Base-by-base conservation (phyloP, 2,797 vertebrate species). In the Gouania willdenowi region DNA sequence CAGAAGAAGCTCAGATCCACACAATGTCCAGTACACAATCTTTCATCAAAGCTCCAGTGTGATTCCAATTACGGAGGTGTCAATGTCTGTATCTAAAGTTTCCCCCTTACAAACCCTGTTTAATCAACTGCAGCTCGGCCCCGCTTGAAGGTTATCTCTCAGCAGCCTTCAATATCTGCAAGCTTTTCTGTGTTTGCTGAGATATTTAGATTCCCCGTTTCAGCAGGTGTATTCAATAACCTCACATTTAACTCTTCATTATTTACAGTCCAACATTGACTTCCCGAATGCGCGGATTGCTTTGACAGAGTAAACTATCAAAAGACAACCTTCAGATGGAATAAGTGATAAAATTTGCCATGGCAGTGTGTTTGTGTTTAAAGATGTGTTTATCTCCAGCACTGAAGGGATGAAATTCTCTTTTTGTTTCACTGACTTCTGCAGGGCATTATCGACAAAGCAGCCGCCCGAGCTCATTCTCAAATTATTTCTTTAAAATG, bases 71-170 rank as follows among this genome's bases (percentile, higher is more conserved):
- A 66, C 32, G 41, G 44, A 24, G 42, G 45, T 8, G 15, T 7
- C 15, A 40, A 27, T 15, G 18, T 15, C 35, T 35, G 40, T 28
- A 47, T 41, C 41, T 35, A 58, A 31, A 70, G 56, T 26, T 57
- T 58, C 36, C 22, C 27, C 7, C 12, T n/a, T n/a, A 12, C 23
- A 33, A 37, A 46, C 30, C 15, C 11, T 8, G 26, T 26, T 66
- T 65, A 57, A 55, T 64, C 49, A 41, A 45, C 27, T 54, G 37
- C 29, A 45, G 16, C 53, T 55, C 38, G 10, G n/a, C 41, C 13
- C 16, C 16, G 13, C 49, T 66, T 64, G 82, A 80, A 85, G 80
- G 77, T 83, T 82, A 83, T 75, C 71, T 57, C 58, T 59, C 57
- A 55, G 49, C 46, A 59, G 40, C 43, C 39, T 70, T 71, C 52